Conservation (phyloP, 2,797 vertebrate genomes). For the Fratercula arctica region DNA sequence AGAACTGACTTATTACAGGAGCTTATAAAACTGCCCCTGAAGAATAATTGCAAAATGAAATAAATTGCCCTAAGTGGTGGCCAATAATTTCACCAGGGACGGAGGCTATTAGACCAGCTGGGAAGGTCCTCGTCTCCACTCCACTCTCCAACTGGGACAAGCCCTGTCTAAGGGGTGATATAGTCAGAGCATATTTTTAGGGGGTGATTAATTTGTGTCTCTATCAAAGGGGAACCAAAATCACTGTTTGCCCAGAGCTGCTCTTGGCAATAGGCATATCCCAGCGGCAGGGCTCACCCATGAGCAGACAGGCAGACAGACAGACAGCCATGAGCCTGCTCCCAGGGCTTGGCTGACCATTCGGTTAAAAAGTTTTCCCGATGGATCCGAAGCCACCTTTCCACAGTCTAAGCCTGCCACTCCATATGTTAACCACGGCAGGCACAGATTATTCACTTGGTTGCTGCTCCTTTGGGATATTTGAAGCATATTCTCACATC, state of each 20-base stretch:
- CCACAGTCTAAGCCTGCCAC: background rate
- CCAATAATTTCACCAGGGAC: constrained; percentile 16
- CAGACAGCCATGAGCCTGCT: background rate
- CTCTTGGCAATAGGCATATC: background rate
- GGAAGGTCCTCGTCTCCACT: background rate
- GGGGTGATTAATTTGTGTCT: background rate
- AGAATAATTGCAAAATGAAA: constrained; percentile 61
- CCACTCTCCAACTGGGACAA: background rate
- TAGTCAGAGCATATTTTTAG: background rate
- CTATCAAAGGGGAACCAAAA: background rate
- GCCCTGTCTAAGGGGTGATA: background rate
- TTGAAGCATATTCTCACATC: background rate
- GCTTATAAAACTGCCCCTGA: constrained; percentile 30
- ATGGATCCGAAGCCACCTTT: background rate
- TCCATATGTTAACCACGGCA: background rate
- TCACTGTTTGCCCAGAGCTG: background rate
- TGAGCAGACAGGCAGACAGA: background rate
- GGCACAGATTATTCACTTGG: background rate
- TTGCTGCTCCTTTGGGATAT: background rate
- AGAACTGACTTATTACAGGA: constrained; percentile 49
- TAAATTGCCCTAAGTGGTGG: constrained; percentile 10
- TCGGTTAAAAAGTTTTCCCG: background rate
- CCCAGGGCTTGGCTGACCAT: background rate
- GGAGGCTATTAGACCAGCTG: background rate
- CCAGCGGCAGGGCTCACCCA: background rate